These are phyloP conservation scores for Salvator merianae DNA, from an alignment of 2,113 vertebrate species.

Conservation along the genomic window DNA sequence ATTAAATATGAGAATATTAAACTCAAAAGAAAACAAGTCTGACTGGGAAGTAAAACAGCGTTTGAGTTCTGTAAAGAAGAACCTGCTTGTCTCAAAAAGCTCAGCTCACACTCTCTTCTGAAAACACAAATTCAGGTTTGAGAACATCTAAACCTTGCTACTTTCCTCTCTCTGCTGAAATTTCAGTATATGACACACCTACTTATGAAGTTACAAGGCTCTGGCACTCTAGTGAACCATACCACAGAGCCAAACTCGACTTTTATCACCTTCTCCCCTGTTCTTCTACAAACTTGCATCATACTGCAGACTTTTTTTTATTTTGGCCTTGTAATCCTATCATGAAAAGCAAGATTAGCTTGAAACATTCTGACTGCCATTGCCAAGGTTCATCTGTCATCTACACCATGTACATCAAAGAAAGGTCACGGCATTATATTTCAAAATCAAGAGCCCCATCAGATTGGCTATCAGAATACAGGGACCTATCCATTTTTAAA, in stretches of 20 bases:
- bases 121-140: not conserved
- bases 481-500: conserved; percentile 17
- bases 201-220: not conserved
- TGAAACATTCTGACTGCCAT: conserved; percentile 42
- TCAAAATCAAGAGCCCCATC: conserved; percentile 39
- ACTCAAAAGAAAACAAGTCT: not conserved
- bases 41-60: not conserved
- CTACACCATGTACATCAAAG: conserved; percentile 31
- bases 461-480: conserved; percentile 28
- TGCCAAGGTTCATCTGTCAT: conserved; percentile 48
- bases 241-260: not conserved
- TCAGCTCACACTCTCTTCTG: not conserved
- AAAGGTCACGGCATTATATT: conserved; percentile 38
- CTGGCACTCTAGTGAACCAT: conserved; percentile 18
- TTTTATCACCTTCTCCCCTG: not conserved
- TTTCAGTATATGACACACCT: not conserved
- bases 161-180: not conserved
- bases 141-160: not conserved
- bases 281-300: conserved; percentile 30
- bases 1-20: not conserved
- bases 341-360: conserved; percentile 42
- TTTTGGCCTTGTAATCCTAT: conserved; percentile 38
- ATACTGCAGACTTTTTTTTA: conserved; percentile 33
- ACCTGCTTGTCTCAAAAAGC: not conserved
- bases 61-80: not conserved